phyloP scores from a whole-genome alignment of 2,888 invertebrate genomes.

The Pristionchus mayeri region DNA sequence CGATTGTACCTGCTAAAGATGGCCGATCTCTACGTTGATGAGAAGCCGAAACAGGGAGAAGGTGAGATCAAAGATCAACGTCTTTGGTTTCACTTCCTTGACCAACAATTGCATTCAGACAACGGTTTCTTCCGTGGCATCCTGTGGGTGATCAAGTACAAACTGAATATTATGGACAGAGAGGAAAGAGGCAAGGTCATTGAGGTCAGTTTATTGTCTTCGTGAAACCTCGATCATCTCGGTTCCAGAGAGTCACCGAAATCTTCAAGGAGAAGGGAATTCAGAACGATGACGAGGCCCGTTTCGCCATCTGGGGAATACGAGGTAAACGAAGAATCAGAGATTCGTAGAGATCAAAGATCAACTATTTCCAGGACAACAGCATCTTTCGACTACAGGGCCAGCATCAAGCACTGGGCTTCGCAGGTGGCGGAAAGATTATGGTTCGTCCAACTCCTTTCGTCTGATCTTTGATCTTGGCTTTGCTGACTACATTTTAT shows the following conservation, averaged over 20 bases:
- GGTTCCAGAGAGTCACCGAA: not conserved
- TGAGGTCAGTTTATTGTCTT: not conserved
- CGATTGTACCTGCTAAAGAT: not conserved
- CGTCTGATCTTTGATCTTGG: not conserved
- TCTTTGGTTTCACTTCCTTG: not conserved
- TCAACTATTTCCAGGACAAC: not conserved
- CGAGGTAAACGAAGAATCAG: too few species aligned
- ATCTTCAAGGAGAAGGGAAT: not conserved
- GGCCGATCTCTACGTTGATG: not conserved
- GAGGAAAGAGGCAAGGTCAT: not conserved
- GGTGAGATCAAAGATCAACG: not conserved
- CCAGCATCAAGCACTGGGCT: not conserved
- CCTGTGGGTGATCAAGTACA: not conserved
- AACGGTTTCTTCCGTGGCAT: not conserved
- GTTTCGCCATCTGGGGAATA: conserved; percentile 4
- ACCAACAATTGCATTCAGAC: not conserved
- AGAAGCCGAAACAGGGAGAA: not conserved
- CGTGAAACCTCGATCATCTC: not conserved
- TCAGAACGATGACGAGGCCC: not conserved
- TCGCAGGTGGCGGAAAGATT: not conserved
- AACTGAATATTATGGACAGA: not conserved
- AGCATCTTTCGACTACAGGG: not conserved
- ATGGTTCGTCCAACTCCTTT: not conserved
- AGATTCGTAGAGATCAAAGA: too few species aligned
- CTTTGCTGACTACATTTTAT: too few species aligned